Evolutionary conservation across 2,888 invertebrate species (phyloP).

Genomic region (Laothoe populi): DNA sequence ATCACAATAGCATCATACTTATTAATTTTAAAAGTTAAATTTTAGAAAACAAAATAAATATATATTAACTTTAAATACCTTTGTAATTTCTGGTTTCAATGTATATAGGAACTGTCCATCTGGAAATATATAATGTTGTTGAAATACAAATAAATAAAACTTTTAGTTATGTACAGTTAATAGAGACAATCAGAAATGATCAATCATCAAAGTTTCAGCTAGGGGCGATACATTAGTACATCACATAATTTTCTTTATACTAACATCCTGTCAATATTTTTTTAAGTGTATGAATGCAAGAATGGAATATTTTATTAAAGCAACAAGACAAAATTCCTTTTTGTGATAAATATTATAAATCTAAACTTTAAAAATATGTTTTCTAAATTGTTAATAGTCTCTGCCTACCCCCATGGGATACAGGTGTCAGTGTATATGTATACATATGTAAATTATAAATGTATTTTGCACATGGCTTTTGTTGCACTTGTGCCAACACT

Average conservation of each 20-base stretch:
- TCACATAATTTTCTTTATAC: slow-evolving; percentile 33
- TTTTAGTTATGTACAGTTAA: not conserved
- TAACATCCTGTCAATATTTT: not conserved
- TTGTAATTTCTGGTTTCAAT: not conserved
- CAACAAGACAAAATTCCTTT: not conserved
- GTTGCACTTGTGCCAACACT: not conserved
- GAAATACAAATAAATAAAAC: slow-evolving; percentile 1
- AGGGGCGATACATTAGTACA: slow-evolving; percentile 57
- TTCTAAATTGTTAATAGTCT: too few species aligned
- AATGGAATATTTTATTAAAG: too few species aligned
- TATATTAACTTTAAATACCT: not conserved
- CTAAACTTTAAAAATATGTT: too few species aligned
- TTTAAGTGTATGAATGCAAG: not conserved
- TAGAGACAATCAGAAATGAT: slow-evolving; percentile 46
- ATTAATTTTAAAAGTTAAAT: not conserved
- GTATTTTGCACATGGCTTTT: not conserved
- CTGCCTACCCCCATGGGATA: too few species aligned
- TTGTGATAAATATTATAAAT: too few species aligned
- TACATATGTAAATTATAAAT: not conserved
- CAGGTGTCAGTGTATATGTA: too few species aligned
- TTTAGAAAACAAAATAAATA: too few species aligned
- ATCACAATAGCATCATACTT: slow-evolving; percentile 55
- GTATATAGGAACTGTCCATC: not conserved
- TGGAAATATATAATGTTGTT: slow-evolving; percentile 23
- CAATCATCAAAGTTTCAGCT: slow-evolving; percentile 58